Conservation (phyloP, 2,113 vertebrate species). For the Cervus canadensis region DNA sequence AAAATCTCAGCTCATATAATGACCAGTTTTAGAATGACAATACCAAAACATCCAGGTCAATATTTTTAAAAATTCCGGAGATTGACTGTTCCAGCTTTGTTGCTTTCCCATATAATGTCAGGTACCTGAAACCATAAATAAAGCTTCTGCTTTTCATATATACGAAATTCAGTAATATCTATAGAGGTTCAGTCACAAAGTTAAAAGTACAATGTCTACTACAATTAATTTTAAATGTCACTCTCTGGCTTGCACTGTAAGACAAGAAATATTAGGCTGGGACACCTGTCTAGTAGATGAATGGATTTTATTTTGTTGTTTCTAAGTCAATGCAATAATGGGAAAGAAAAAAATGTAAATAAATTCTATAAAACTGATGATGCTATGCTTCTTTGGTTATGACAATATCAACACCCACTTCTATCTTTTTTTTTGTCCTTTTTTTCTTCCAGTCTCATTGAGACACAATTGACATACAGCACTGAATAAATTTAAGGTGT, state of each 20-base stretch:
- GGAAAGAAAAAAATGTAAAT: neutral
- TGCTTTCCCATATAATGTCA: neutral
- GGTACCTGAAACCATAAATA: neutral
- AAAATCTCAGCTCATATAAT: neutral
- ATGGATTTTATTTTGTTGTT: conserved; percentile 35
- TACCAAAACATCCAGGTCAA: neutral
- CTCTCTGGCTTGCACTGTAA: neutral
- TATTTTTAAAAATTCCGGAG: neutral
- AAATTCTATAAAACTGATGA: neutral
- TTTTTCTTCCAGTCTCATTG: neutral
- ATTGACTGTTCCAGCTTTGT: neutral
- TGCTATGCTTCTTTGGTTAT: neutral
- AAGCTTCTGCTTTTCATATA: neutral
- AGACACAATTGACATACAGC: neutral
- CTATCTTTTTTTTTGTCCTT: neutral
- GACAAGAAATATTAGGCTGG: conserved; percentile 1
- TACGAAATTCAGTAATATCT: neutral
- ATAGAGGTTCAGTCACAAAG: neutral
- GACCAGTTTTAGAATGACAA: neutral
- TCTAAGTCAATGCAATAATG: neutral
- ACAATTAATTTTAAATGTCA: neutral
- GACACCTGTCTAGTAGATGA: neutral
- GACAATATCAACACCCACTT: neutral
- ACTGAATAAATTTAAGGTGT: neutral
- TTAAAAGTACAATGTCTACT: neutral